Percentiles rank a stretch among this genome's conserved stretches.
phyloP scores from a whole-genome alignment of 92 coral and sea anemone species.

The Virgularia gustaviana region DNA sequence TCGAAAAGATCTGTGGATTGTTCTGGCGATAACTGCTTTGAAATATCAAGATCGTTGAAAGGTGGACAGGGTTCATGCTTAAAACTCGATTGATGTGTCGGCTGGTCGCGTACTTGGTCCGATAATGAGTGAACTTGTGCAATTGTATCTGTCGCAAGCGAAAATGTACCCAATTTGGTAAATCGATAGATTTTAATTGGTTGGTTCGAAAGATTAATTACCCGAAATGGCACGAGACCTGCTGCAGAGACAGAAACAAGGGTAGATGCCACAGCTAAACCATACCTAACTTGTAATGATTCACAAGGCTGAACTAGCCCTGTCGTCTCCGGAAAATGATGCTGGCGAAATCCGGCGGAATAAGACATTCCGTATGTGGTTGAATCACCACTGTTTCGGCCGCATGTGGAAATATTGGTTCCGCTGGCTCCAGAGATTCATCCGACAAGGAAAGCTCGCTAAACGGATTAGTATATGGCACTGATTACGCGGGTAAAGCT shows the following conservation, averaged over 20 bases:
- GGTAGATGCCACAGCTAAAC: slow-evolving; percentile 38
- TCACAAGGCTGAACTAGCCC: slow-evolving; percentile 31
- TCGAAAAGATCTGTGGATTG: slow-evolving; percentile 29
- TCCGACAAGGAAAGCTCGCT: no score
- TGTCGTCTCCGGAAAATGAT: slow-evolving; percentile 1
- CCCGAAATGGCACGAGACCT: slow-evolving; percentile 46
- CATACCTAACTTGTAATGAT: slow-evolving; percentile 12
- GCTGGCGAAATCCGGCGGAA: background rate
- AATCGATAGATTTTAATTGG: slow-evolving; percentile 34
- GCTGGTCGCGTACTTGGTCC: background rate
- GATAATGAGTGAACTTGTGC: slow-evolving; percentile 26
- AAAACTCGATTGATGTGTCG: no score
- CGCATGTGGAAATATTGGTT: background rate
- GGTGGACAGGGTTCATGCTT: no score
- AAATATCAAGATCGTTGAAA: background rate
- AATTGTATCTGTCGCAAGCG: slow-evolving; percentile 21
- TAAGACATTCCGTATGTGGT: slow-evolving; percentile 28
- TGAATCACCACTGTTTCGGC: slow-evolving; percentile 24
- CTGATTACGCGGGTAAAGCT: no score
- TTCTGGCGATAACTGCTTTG: background rate
- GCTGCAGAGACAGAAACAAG: slow-evolving; percentile 27
- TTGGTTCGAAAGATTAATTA: slow-evolving; percentile 44
- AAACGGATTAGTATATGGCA: no score
- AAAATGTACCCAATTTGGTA: slow-evolving; percentile 41
- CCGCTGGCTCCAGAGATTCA: no score